Percentiles rank a stretch among this genome's conserved stretches.
Conservation (phyloP, 2,113 vertebrate genomes). For the Typhlomys cinereus region DNA sequence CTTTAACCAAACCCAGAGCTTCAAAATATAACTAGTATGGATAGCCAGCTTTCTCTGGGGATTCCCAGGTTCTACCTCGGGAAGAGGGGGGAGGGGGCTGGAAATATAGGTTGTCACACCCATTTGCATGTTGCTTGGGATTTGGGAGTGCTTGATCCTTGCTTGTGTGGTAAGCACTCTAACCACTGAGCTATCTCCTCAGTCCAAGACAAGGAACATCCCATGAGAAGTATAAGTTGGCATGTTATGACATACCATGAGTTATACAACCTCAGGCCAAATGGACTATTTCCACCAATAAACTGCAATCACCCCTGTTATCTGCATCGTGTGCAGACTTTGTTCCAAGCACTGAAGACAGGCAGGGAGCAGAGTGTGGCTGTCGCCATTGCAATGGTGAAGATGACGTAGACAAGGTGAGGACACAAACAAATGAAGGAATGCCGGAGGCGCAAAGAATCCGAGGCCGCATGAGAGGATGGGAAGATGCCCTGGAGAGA, state of each 20-base stretch:
- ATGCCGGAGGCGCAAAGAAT: background rate
- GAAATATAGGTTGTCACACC: no score
- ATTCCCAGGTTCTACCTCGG: no score
- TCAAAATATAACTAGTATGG: no score
- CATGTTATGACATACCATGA: background rate
- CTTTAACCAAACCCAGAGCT: no score
- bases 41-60: no score
- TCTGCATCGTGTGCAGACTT: background rate
- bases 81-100: no score
- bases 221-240: background rate
- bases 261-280: background rate
- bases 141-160: no score
- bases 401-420: background rate
- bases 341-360: background rate
- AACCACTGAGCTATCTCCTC: no score
- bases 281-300: background rate
- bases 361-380: background rate
- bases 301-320: background rate
- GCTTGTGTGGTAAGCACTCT: no score
- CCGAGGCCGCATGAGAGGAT: background rate
- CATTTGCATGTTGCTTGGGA: no score
- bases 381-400: background rate
- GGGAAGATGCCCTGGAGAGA: no score
- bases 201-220: background rate
- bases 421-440: background rate